A percentile compares a stretch with the other conserved stretches of the same genome.
These are phyloP conservation scores for Drosophila navojoa DNA, from an alignment of 1,140 invertebrate species.

Conservation along the genomic window DNA sequence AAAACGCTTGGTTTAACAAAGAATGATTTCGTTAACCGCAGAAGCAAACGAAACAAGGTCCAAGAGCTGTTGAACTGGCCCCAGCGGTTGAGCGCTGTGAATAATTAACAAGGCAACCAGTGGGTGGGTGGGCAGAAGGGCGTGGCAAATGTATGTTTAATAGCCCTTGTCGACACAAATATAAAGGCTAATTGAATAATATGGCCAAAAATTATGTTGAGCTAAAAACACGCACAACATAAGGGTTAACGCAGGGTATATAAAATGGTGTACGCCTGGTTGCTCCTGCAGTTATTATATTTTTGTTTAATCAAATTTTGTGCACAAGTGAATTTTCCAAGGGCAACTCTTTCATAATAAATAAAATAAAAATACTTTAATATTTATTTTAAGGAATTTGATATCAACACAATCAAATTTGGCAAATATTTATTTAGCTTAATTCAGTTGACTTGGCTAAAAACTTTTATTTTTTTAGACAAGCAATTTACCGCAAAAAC, in stretches of 20 bases:
- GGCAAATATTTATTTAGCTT: conserved; percentile 4
- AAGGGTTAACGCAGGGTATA: too few relatives aligned
- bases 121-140: neutral
- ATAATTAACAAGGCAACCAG: conserved; percentile 56
- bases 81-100: conserved; percentile 11
- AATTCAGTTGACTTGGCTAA: neutral
- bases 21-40: conserved; percentile 63
- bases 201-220: conserved; percentile 53
- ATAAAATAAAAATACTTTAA: too few relatives aligned
- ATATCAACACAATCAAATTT: neutral
- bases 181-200: conserved; percentile 63
- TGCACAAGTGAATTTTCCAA: neutral
- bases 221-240: neutral
- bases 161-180: conserved; percentile 29
- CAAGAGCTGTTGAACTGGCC: neutral
- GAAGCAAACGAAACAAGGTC: conserved; percentile 15
- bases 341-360: too few relatives aligned
- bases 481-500: conserved; percentile 3
- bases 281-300: neutral
- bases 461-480: neutral
- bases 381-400: neutral
- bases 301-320: neutral
- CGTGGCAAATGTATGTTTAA: conserved; percentile 38
- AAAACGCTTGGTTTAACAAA: conserved; percentile 45
- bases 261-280: neutral